phyloP scores from a whole-genome alignment of 2,113 vertebrate species.

The Tragelaphus scriptus region DNA sequence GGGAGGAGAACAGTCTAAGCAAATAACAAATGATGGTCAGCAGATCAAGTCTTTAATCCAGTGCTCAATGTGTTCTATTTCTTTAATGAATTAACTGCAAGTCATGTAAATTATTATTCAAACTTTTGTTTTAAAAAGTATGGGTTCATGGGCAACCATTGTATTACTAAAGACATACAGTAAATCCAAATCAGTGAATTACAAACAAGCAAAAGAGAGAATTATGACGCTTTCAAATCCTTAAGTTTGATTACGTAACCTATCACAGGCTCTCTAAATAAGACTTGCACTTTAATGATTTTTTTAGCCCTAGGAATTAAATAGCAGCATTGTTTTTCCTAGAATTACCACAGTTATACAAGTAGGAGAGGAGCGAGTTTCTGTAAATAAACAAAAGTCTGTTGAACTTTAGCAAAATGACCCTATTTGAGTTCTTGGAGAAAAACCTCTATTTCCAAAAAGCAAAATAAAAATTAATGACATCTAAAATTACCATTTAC shows the following conservation, averaged over 20 bases:
- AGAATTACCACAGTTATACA: neutral
- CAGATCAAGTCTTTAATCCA: slow-evolving; percentile 59
- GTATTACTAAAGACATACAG: neutral
- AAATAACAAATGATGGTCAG: slow-evolving; percentile 62
- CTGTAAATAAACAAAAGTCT: slow-evolving; percentile 5
- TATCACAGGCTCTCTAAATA: neutral
- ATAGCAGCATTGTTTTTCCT: slow-evolving; percentile 6
- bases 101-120: slow-evolving; percentile 30
- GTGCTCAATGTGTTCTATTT: neutral
- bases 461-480: slow-evolving; percentile 1
- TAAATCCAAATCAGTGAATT: neutral
- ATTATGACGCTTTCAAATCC: neutral
- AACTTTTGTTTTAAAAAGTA: slow-evolving; percentile 23
- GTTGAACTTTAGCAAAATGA: neutral
- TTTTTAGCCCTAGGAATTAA: slow-evolving; percentile 22
- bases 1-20: slow-evolving; percentile 54
- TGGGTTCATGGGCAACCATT: slow-evolving; percentile 2
- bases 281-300: neutral
- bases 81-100: slow-evolving; percentile 18
- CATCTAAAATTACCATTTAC: neutral
- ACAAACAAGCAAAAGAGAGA: slow-evolving; percentile 5
- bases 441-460: slow-evolving; percentile 4
- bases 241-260: neutral
- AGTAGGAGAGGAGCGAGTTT: neutral
- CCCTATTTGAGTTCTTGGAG: neutral